phyloP scores from a whole-genome alignment of 1,140 invertebrate species.

The Lepidurus packardi region DNA sequence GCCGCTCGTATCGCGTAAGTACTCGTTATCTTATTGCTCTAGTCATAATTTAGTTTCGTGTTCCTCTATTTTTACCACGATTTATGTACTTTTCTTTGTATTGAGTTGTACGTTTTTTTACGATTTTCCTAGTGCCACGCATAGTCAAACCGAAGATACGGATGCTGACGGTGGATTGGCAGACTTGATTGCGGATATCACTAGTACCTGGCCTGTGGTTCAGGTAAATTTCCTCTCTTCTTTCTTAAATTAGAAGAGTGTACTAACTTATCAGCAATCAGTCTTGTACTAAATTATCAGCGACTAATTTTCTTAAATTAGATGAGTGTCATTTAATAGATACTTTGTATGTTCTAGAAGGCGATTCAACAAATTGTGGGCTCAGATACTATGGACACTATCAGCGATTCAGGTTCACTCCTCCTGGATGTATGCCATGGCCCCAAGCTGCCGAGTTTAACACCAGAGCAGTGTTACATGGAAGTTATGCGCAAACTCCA shows the following conservation, averaged over 20 bases:
- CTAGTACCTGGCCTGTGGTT: slow-evolving; percentile 27
- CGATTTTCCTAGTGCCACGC: slow-evolving; percentile 11
- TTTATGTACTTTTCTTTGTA: not conserved
- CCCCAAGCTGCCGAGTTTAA: not conserved
- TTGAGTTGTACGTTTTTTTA: not conserved
- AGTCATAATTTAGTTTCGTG: not conserved
- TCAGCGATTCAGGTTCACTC: not conserved
- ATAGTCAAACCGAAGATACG: slow-evolving; percentile 23
- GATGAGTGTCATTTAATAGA: too few species aligned
- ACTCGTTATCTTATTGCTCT: not conserved
- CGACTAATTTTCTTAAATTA: too few species aligned
- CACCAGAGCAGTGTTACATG: slow-evolving; percentile 62
- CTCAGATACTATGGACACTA: not conserved
- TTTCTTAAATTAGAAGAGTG: too few species aligned
- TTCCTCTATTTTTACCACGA: not conserved
- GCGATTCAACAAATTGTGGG: slow-evolving; percentile 6
- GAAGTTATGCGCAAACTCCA: slow-evolving; percentile 80
- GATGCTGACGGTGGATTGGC: slow-evolving; percentile 32
- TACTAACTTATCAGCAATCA: too few species aligned
- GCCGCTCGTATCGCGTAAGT: slow-evolving; percentile 69
- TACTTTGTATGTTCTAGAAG: too few species aligned
- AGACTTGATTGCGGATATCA: slow-evolving; percentile 29
- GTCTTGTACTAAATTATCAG: too few species aligned
- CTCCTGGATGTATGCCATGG: not conserved
- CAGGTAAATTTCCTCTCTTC: not conserved